These are phyloP conservation scores for Drosophila ambigua DNA, from an alignment of 1,140 invertebrate species.

Conservation along the genomic window DNA sequence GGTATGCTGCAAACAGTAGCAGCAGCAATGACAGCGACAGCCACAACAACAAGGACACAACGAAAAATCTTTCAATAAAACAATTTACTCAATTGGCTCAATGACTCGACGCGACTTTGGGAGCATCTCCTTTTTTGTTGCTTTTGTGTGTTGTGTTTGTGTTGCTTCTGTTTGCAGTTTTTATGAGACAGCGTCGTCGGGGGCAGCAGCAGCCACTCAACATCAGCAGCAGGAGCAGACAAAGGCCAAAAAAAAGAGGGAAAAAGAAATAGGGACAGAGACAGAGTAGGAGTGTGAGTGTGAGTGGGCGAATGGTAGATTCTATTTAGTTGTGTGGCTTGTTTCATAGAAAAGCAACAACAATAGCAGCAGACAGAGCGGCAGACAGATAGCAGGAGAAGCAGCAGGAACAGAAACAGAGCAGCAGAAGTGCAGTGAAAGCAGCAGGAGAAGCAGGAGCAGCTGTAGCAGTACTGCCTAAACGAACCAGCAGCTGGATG, in stretches of 20 bases:
- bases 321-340: conserved; percentile 78
- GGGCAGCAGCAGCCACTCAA: conserved; percentile 39
- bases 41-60: conserved; percentile 58
- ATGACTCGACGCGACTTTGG: conserved; percentile 72
- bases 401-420: neutral
- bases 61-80: conserved; percentile 80
- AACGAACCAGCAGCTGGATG: too few relatives aligned
- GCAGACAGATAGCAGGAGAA: conserved; percentile 16
- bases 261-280: neutral
- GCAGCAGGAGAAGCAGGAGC: too few relatives aligned
- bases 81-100: conserved; percentile 81
- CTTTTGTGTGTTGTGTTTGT: conserved; percentile 20
- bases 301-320: conserved; percentile 22
- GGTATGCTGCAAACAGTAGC: conserved; percentile 3
- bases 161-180: conserved; percentile 57
- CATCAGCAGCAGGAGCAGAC: conserved; percentile 6
- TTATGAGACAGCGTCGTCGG: conserved; percentile 60
- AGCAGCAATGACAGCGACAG: neutral
- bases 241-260: conserved; percentile 19
- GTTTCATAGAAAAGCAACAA: conserved; percentile 48
- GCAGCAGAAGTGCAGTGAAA: too few relatives aligned
- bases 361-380: conserved; percentile 20
- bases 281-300: neutral
- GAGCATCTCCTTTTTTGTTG: conserved; percentile 29
- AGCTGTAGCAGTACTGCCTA: too few relatives aligned